Evolutionary conservation across 2,888 invertebrate genomes (phyloP), one percentile per base, ranked within the genome.

Genomic region (Ypsolopha sequella): DNA sequence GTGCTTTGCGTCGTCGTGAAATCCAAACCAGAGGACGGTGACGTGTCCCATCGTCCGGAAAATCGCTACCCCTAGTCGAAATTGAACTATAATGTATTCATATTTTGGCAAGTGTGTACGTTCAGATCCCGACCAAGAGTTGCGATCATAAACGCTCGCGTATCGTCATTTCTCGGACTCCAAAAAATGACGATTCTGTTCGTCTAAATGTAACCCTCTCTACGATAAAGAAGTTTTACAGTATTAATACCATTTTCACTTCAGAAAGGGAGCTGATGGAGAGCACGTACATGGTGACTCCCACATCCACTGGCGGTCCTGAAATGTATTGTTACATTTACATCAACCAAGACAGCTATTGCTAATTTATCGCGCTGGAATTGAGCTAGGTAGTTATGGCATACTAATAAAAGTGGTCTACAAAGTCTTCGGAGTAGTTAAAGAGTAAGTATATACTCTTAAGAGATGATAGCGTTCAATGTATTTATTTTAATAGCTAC

Each of bases 251-350:
- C 91, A 94, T 94, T 89, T 93, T 91, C 77, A 93, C 93, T 91
- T 94, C 94, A 80, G 93, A 93, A 75, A 94, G 91, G 75, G 93
- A 93, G 88, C 92, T 92, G 89, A 94, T 94, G 86, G 92, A 92
- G 84, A 93, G 91, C 86, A 94, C 93, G 90, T 93, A 93, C 90
- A 94, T 92, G 84, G 93, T 93, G 80, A 94, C 92, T 76, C 93
- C 93, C 77, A 94, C 93, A 85, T 92, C 92, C 79, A 94, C 93
- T 68, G 93, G 92, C 79, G 91, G 90, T 85, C 91, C 92, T 92
- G 89, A 85, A 90, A 90, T 70, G 49, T 71, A 50, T 36, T 41
- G 50, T 43, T 7, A 41, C 14, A 41, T 41, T 35, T 41, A 41
- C 38, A 41, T 41, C 10, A 50, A 34, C 50, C 14, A 41, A 9